Evolutionary conservation across 2,888 invertebrate genomes (phyloP), one percentile per base, ranked within the genome.

Genomic region (Cataglyphis albicans): DNA sequence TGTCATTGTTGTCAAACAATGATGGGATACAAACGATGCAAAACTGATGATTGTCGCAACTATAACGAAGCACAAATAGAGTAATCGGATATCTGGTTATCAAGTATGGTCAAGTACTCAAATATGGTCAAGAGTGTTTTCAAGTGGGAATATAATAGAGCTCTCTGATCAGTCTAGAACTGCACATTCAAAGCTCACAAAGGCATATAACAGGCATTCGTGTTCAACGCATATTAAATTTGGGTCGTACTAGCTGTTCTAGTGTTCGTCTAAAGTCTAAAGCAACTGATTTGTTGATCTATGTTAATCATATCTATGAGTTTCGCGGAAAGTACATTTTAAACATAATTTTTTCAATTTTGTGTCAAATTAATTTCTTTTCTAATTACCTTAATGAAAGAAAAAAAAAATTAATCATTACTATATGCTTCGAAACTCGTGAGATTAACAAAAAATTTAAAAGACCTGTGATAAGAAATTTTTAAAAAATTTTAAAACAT

Each of bases 61-160:
- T 78, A 12, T 41, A n/a, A 21, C 35, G 63, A 63, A 48, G 44
- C 44, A 3, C 21, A 55, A 78, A 78, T 35, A 44, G 44, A 78
- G 78, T 70, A 85, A 87, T 87, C 73, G 86, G 83, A 83, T 72
- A 35, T 41, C 41, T 32, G 44, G 18, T 59, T 57, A 44, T 44
- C 41, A 59, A 44, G 7, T 70, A 32, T 59, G 41, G 12, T 44
- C 41, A 59, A 44, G 7, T 70, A 32, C 32, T 21, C 44, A 57
- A 78, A 41, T 10, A 68, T 32, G 57, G 57, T 70, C 78, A 70
- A 70, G 78, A 25, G 70, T 35, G 21, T 70, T 59, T 70, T 59
- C 32, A 59, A 78, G 78, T 59, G 44, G 21, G 18, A n/a, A 59
- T 35, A 21, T 59, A 44, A 29, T 35, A 32, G 44, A 70, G 59